These are phyloP conservation scores for Leucozona laternaria DNA, from an alignment of 2,888 invertebrate genomes.

Conservation along the genomic window DNA sequence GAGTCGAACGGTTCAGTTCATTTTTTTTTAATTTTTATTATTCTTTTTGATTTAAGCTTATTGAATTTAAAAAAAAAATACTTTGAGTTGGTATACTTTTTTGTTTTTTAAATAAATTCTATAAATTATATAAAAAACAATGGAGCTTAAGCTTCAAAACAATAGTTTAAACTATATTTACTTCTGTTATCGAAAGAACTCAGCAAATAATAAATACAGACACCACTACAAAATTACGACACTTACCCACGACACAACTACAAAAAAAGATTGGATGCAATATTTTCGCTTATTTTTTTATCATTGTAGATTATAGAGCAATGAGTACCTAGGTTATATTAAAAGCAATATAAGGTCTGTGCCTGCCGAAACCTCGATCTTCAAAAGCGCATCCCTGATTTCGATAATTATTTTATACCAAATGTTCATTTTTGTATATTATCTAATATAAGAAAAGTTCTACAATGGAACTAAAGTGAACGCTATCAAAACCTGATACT, in stretches of 20 bases:
- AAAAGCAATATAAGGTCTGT: too few relatives aligned
- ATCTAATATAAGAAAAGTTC: too few relatives aligned
- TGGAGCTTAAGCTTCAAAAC: not conserved
- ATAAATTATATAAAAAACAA: not conserved
- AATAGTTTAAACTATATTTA: not conserved
- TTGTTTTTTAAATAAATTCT: constrained; percentile 7
- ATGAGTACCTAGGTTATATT: too few relatives aligned
- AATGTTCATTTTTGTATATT: too few relatives aligned
- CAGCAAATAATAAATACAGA: not conserved
- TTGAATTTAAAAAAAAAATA: constrained; percentile 36
- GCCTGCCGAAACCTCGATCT: too few relatives aligned
- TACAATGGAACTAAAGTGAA: too few relatives aligned
- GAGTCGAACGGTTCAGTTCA: constrained; percentile 85
- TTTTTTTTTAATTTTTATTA: constrained; percentile 79
- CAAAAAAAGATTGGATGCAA: not conserved
- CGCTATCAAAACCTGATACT: too few relatives aligned
- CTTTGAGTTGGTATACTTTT: constrained; percentile 43
- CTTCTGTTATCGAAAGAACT: not conserved
- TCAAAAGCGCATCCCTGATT: too few relatives aligned
- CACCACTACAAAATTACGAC: not conserved
- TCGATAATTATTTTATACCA: too few relatives aligned
- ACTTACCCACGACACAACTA: not conserved
- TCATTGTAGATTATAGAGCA: too few relatives aligned
- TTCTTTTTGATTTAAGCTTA: constrained; percentile 72
- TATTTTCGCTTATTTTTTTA: not conserved